Evolutionary conservation across 2,888 invertebrate species (phyloP).

Genomic region (Spatulosminthurus flaviceps): DNA sequence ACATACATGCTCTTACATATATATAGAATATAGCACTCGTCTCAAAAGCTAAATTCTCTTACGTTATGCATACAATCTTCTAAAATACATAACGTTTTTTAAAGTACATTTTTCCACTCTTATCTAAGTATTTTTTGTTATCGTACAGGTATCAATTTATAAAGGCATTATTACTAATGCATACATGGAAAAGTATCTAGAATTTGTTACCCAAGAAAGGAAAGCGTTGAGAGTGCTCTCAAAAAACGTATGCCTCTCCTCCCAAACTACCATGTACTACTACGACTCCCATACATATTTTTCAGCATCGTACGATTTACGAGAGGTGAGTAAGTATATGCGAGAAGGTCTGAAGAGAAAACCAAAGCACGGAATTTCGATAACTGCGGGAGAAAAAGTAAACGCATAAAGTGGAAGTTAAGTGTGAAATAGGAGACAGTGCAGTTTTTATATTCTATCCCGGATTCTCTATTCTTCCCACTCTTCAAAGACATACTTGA

Average conservation of each 20-base stretch:
- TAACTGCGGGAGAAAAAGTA: not conserved
- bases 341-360: not conserved
- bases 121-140: no score
- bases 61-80: not conserved
- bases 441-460: not conserved
- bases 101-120: no score
- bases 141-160: no score
- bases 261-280: no score
- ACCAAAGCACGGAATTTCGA: slow-evolving; percentile 1
- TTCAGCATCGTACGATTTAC: not conserved
- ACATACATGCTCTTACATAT: not conserved
- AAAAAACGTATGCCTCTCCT: not conserved
- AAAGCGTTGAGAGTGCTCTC: not conserved
- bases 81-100: no score
- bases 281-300: not conserved
- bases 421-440: not conserved
- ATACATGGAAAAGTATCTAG: not conserved
- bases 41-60: not conserved
- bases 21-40: no score
- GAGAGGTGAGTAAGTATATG: not conserved
- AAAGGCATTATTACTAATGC: not conserved
- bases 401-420: not conserved
- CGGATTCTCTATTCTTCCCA: not conserved
- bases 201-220: not conserved
- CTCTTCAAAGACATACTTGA: not conserved